Conservation (phyloP, 2,113 vertebrate species). For the Crotalus tigris region DNA sequence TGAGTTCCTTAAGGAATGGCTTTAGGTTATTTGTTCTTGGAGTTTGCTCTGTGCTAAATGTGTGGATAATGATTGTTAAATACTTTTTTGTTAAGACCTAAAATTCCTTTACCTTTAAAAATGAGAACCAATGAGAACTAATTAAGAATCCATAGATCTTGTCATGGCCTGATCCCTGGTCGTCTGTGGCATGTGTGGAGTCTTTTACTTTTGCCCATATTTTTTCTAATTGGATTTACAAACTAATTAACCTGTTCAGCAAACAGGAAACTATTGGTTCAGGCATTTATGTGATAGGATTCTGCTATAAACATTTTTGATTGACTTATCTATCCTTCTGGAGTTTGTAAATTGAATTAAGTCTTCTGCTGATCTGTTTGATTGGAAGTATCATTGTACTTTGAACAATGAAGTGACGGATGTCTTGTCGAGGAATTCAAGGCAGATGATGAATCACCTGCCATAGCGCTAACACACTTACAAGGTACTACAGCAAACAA, state of each 20-base stretch:
- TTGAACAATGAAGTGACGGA: neutral
- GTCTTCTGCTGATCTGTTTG: neutral
- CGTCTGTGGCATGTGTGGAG: neutral
- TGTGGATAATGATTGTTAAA: neutral
- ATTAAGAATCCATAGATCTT: neutral
- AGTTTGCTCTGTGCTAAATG: neutral
- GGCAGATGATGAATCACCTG: conserved; percentile 26
- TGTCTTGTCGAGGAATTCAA: conserved; percentile 1
- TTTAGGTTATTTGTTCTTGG: neutral
- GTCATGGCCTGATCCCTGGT: neutral
- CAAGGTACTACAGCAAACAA: neutral
- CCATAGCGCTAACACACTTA: neutral
- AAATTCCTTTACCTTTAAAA: neutral
- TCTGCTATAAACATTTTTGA: neutral
- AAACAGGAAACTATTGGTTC: neutral
- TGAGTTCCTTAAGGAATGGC: neutral
- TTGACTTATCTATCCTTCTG: conserved; percentile 1
- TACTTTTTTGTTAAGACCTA: neutral
- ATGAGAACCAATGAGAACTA: neutral
- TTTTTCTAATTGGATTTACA: conserved; percentile 10
- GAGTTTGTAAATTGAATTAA: conserved; percentile 12
- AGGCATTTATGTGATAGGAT: neutral
- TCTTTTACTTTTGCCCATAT: neutral
- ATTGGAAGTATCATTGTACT: conserved; percentile 13
- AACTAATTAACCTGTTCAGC: neutral